Percentiles rank a stretch among this genome's conserved stretches.
phyloP scores from a whole-genome alignment of 1,140 invertebrate species.

The Heliconius hewitsoni region DNA sequence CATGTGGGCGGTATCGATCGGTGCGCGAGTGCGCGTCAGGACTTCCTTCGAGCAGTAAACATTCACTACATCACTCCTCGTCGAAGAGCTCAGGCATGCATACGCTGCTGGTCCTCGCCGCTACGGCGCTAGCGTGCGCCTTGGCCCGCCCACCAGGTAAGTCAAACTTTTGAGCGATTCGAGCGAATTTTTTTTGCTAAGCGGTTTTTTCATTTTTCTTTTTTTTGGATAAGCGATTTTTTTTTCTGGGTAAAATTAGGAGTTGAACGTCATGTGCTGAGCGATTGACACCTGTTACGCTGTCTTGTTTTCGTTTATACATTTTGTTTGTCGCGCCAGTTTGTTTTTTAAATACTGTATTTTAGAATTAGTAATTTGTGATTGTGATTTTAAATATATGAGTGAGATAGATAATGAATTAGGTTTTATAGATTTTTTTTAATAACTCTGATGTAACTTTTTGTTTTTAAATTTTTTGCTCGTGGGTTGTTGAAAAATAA shows the following conservation, averaged over 20 bases:
- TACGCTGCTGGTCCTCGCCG: constrained; percentile 49
- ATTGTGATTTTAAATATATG: not conserved
- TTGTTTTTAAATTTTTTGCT: too few species aligned
- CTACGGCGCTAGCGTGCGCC: constrained; percentile 50
- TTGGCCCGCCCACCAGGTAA: constrained; percentile 57
- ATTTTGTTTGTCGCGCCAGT: constrained; percentile 1
- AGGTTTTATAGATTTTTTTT: too few species aligned
- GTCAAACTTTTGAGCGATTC: constrained; percentile 26
- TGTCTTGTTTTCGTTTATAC: constrained; percentile 20
- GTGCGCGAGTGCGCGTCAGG: constrained; percentile 57
- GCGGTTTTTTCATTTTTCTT: constrained; percentile 17
- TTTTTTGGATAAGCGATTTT: not conserved
- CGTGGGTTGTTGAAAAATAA: too few species aligned
- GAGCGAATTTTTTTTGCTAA: constrained; percentile 28
- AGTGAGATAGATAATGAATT: too few species aligned
- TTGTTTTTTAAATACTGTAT: not conserved
- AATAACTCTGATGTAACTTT: too few species aligned
- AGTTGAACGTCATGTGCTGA: not conserved
- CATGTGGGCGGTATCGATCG: constrained; percentile 75
- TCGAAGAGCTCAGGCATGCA: constrained; percentile 46
- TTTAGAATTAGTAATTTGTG: not conserved
- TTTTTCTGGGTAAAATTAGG: not conserved
- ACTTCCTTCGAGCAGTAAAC: constrained; percentile 52
- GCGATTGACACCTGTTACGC: constrained; percentile 44
- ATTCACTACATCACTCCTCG: constrained; percentile 23